Evolutionary conservation across 2,113 vertebrate species (phyloP).

Genomic region (Grallaria varia): DNA sequence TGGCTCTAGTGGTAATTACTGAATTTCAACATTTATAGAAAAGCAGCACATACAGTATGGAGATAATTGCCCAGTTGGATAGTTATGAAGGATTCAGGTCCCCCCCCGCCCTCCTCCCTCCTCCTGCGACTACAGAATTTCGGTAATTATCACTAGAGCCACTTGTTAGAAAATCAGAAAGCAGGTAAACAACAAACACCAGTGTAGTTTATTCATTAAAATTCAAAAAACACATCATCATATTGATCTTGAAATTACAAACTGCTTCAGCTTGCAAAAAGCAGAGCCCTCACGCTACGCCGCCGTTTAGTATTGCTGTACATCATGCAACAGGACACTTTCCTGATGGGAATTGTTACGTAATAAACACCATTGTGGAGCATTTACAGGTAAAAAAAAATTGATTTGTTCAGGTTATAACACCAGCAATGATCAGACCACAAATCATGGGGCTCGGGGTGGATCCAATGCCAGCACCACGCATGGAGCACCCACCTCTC

Average conservation of each 20-base stretch:
- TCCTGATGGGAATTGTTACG: neutral
- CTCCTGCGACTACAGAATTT: conserved; percentile 59
- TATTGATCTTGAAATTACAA: conserved; percentile 58
- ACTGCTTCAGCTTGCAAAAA: neutral
- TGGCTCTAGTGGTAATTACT: conserved; percentile 72
- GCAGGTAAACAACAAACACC: conserved; percentile 70
- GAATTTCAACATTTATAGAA: conserved; percentile 70
- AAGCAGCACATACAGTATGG: conserved; percentile 62
- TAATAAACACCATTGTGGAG: neutral
- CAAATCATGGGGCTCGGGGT: neutral
- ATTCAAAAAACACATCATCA: conserved; percentile 51
- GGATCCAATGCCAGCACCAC: neutral
- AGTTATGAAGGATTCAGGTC: conserved; percentile 63
- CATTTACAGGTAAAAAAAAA: neutral
- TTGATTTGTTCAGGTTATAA: neutral
- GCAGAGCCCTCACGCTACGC: neutral
- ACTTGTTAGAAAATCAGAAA: conserved; percentile 73
- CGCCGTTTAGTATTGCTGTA: neutral
- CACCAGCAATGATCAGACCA: neutral
- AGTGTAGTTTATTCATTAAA: conserved; percentile 61
- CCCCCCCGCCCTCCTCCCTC: neutral
- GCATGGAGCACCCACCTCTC: neutral
- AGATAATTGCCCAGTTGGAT: conserved; percentile 74
- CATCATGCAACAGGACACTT: neutral
- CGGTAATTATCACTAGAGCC: conserved; percentile 67